A percentile compares a stretch with the other conserved stretches of the same genome.
phyloP scores from a whole-genome alignment of 2,797 vertebrate genomes.

The Paedocypris micromegethes region DNA sequence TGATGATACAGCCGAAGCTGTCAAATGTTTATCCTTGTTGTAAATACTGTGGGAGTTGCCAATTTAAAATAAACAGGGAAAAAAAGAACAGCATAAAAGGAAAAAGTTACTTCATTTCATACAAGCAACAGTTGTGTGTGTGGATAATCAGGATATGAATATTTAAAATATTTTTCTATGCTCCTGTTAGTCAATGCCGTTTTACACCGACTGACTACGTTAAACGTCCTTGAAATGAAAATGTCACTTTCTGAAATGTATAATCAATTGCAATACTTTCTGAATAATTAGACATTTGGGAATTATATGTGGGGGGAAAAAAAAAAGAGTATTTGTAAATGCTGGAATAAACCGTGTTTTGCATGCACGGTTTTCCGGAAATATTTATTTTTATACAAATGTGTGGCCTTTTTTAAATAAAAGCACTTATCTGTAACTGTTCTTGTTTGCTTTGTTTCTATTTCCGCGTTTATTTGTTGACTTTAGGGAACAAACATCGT shows the following conservation, averaged over 20 bases:
- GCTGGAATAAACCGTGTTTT: slow-evolving; percentile 30
- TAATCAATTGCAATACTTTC: slow-evolving; percentile 2
- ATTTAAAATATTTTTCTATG: no score
- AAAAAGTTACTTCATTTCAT: no score
- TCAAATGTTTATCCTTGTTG: slow-evolving; percentile 12
- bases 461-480: neutral
- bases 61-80: no score
- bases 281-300: slow-evolving; percentile 7
- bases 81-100: no score
- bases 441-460: neutral
- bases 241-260: no score
- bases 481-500: neutral
- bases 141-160: no score
- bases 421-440: slow-evolving; percentile 32
- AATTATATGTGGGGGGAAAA: neutral
- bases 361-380: slow-evolving; percentile 40
- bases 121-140: no score
- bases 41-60: slow-evolving; percentile 21
- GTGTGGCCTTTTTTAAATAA: slow-evolving; percentile 43
- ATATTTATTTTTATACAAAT: slow-evolving; percentile 47
- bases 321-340: slow-evolving; percentile 7
- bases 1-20: slow-evolving; percentile 32
- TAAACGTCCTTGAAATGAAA: no score
- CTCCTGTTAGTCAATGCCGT: no score
- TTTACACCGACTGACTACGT: no score